Evolutionary conservation across 2,797 vertebrate genomes (phyloP).

Genomic region (Sylvilagus floridanus): DNA sequence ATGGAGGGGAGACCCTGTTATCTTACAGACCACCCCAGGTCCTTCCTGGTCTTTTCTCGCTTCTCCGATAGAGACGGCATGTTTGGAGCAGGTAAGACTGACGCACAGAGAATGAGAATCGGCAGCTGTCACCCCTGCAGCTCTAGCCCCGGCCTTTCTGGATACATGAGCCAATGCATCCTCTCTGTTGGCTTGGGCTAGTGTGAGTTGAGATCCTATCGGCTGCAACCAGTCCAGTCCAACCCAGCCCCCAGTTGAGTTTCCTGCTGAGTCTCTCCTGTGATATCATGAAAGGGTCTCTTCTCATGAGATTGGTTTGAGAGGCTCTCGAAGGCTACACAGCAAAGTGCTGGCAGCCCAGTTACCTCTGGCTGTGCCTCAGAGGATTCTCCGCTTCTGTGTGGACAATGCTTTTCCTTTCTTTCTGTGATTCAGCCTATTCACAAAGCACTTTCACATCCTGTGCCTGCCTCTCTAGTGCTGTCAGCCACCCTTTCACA

Average conservation of each 20-base stretch:
- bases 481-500: not conserved
- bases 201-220: not conserved
- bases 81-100: not conserved
- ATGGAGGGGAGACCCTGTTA: not conserved
- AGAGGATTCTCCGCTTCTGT: not conserved
- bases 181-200: not conserved
- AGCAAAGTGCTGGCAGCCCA: not conserved
- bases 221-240: not conserved
- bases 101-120: not conserved
- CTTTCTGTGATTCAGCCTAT: not conserved
- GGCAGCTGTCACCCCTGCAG: too few relatives aligned
- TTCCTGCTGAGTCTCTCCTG: not conserved
- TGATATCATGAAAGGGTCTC: not conserved
- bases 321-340: not conserved
- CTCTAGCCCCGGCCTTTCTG: not conserved
- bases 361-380: not conserved
- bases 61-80: not conserved
- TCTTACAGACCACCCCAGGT: not conserved
- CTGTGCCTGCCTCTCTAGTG: not conserved
- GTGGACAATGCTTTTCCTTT: not conserved
- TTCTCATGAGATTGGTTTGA: not conserved
- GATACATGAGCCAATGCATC: not conserved
- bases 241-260: not conserved
- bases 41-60: not conserved
- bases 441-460: not conserved